Conservation (phyloP, 2,888 invertebrate species). For the Orthosia gothica region DNA sequence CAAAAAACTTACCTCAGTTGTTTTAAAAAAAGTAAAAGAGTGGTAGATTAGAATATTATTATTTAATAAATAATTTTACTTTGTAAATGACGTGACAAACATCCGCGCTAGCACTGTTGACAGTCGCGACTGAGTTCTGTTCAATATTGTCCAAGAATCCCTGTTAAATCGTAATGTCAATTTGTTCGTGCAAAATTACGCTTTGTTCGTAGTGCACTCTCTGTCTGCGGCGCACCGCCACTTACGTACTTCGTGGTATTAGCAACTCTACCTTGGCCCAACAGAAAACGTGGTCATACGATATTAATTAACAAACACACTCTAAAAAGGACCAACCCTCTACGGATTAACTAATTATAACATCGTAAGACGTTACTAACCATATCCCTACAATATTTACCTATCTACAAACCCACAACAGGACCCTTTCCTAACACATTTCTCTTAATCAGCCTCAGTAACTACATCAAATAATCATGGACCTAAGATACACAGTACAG, state of each 20-base stretch:
- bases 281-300: neutral
- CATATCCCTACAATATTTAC: constrained; percentile 2
- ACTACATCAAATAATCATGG: constrained; percentile 19
- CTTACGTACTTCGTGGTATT: too few relatives aligned
- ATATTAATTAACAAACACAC: constrained; percentile 19
- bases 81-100: too few relatives aligned
- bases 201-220: too few relatives aligned
- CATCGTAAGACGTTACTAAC: neutral
- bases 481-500: constrained; percentile 16
- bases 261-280: neutral
- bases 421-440: neutral
- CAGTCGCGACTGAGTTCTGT: neutral
- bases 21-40: too few relatives aligned
- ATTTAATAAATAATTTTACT: too few relatives aligned
- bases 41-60: too few relatives aligned
- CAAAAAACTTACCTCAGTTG: too few relatives aligned
- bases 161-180: too few relatives aligned
- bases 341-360: neutral
- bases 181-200: too few relatives aligned
- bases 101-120: too few relatives aligned
- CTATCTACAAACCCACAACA: neutral
- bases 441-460: constrained; percentile 6
- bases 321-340: neutral
- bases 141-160: too few relatives aligned
- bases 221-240: too few relatives aligned